Evolutionary conservation across 2,113 vertebrate genomes (phyloP).

Genomic region (Protomyctophum bolini): DNA sequence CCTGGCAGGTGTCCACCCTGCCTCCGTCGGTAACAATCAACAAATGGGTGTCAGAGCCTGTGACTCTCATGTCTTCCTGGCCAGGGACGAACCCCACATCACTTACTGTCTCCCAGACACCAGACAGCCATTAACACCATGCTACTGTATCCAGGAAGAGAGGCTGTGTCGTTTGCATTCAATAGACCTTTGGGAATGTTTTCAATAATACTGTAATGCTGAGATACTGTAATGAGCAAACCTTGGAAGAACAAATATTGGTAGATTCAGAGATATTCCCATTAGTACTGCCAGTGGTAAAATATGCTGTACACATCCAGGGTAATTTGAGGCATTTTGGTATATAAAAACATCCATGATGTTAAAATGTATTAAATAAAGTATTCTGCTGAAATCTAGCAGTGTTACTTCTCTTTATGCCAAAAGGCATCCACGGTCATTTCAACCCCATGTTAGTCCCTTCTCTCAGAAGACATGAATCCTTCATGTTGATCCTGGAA

Average conservation of each 20-base stretch:
- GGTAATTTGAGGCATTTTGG: neutral
- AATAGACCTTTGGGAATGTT: constrained; percentile 45
- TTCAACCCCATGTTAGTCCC: constrained; percentile 68
- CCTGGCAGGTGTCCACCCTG: constrained; percentile 71
- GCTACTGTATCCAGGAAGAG: constrained; percentile 26
- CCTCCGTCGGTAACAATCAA: constrained; percentile 74
- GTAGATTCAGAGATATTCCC: neutral
- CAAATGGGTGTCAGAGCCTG: constrained; percentile 70
- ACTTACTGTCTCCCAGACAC: constrained; percentile 30
- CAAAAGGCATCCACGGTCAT: constrained; percentile 52
- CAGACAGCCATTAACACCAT: constrained; percentile 57
- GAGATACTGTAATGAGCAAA: neutral
- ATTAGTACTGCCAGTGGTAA: neutral
- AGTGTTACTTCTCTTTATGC: constrained; percentile 39
- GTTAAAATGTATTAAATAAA: constrained; percentile 11
- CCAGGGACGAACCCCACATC: constrained; percentile 40
- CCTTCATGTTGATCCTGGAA: constrained; percentile 73
- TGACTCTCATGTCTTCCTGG: constrained; percentile 43
- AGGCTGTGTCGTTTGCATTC: constrained; percentile 18
- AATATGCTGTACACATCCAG: neutral
- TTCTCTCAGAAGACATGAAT: constrained; percentile 61
- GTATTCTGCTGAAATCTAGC: constrained; percentile 28
- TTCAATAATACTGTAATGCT: constrained; percentile 16
- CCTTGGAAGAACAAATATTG: neutral
- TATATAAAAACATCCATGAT: neutral